These are phyloP conservation scores for Drosophila anomalata DNA, from an alignment of 2,888 invertebrate species.

Conservation along the genomic window DNA sequence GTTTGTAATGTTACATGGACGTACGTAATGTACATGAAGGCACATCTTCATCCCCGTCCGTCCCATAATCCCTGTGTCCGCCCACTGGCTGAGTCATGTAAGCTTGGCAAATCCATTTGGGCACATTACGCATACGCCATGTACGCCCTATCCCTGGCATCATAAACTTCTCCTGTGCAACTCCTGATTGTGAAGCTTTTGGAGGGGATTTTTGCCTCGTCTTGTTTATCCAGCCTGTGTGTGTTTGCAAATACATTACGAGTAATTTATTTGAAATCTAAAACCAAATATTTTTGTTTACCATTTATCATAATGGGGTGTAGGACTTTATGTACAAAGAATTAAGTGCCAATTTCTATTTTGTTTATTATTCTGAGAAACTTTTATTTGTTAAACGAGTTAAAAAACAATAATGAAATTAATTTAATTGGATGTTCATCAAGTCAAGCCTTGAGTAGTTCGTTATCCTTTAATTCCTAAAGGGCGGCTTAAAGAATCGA, in stretches of 20 bases:
- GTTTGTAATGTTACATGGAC: slow-evolving; percentile 28
- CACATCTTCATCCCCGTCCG: neutral
- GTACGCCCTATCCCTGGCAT: slow-evolving; percentile 41
- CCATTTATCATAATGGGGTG: slow-evolving; percentile 3
- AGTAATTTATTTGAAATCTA: slow-evolving; percentile 14
- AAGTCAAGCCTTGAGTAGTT: neutral
- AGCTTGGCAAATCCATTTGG: slow-evolving; percentile 45
- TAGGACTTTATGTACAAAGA: neutral
- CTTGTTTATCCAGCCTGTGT: slow-evolving; percentile 13
- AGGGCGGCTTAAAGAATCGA: neutral
- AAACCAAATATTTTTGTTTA: slow-evolving; percentile 3
- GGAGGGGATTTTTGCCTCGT: slow-evolving; percentile 2
- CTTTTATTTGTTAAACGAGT: neutral
- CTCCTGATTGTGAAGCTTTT: slow-evolving; percentile 17
- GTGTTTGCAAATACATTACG: slow-evolving; percentile 4
- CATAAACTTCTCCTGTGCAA: slow-evolving; percentile 17
- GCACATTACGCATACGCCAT: slow-evolving; percentile 74
- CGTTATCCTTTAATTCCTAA: neutral
- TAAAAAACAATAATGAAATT: neutral
- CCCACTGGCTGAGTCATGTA: slow-evolving; percentile 20
- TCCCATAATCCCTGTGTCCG: neutral
- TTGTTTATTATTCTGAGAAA: neutral
- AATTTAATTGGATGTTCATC: neutral
- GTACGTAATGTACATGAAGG: slow-evolving; percentile 1
- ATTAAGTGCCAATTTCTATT: neutral